phyloP scores from a whole-genome alignment of 2,113 vertebrate genomes.

The Vulpes vulpes region DNA sequence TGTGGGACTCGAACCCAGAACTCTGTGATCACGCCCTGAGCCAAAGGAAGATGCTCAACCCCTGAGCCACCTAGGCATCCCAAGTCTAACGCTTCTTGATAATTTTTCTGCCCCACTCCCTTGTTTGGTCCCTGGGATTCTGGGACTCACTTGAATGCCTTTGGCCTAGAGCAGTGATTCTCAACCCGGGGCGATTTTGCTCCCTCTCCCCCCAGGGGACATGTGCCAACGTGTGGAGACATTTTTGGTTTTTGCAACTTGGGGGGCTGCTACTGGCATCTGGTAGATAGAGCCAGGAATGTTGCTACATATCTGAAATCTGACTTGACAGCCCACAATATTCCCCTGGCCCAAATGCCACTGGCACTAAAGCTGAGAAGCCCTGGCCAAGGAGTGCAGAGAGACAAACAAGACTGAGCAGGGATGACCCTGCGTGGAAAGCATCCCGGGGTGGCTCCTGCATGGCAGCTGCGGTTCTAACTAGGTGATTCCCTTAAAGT shows the following conservation, averaged over 20 bases:
- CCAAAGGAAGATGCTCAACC: no score
- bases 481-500: neutral
- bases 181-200: neutral
- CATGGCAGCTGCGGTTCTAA: neutral
- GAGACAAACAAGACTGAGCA: neutral
- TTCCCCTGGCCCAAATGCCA: neutral
- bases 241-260: neutral
- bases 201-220: neutral
- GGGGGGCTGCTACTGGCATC: neutral
- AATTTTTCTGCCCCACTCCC: neutral
- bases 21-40: no score
- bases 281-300: neutral
- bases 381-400: neutral
- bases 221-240: neutral
- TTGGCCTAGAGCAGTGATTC: neutral
- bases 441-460: neutral
- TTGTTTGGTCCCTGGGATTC: neutral
- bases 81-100: neutral
- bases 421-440: neutral
- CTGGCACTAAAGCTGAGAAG: neutral
- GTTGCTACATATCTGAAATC: neutral
- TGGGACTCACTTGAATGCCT: neutral
- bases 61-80: no score
- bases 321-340: neutral
- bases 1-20: no score